phyloP scores from a whole-genome alignment of 2,797 vertebrate genomes.

The Thamnophis elegans region DNA sequence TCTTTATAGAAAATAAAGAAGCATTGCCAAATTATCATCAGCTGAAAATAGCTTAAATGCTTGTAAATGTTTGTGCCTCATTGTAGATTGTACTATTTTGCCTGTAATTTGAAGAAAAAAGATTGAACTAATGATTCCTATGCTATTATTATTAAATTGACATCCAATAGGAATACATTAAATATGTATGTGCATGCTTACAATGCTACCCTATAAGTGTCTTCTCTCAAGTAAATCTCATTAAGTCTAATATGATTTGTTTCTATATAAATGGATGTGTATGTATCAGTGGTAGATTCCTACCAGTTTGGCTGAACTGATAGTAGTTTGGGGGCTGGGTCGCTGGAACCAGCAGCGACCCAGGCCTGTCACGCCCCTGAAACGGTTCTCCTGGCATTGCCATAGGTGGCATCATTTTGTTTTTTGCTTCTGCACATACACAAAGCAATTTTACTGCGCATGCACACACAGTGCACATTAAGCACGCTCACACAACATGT shows the following conservation, averaged over 20 bases:
- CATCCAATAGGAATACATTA: background rate
- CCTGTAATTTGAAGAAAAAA: constrained; percentile 31
- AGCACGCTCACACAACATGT: too few species aligned
- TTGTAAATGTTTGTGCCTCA: constrained; percentile 33
- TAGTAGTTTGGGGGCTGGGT: too few species aligned
- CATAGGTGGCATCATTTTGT: too few species aligned
- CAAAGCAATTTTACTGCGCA: too few species aligned
- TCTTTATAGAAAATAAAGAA: constrained; percentile 54
- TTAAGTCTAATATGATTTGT: background rate
- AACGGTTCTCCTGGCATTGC: too few species aligned
- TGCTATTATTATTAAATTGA: background rate
- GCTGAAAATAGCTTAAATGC: constrained; percentile 43
- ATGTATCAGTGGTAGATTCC: background rate
- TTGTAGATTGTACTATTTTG: constrained; percentile 43
- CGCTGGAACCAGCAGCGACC: too few species aligned
- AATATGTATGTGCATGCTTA: background rate
- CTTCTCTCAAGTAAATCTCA: background rate
- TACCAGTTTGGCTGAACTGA: too few species aligned
- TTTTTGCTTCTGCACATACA: too few species aligned
- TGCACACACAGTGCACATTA: too few species aligned
- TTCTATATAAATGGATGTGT: background rate
- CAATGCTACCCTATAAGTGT: background rate
- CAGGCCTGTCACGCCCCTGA: too few species aligned
- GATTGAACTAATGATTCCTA: background rate
- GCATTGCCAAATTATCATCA: constrained; percentile 56